phyloP scores from a whole-genome alignment of 2,797 vertebrate species.

The Arctocebus calabarensis region DNA sequence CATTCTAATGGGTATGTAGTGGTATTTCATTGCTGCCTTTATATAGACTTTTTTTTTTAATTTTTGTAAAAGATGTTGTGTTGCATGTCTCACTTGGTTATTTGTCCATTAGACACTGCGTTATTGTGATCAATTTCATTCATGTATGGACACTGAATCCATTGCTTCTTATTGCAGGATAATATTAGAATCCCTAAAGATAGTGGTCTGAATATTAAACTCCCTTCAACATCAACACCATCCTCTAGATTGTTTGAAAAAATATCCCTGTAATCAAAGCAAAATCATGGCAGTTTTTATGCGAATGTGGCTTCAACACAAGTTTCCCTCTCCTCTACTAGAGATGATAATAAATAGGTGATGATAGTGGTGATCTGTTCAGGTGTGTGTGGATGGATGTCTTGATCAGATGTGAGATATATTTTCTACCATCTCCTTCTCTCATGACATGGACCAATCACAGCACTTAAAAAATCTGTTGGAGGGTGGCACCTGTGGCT shows the following conservation, averaged over 20 bases:
- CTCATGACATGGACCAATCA: not conserved
- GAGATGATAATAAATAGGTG: not conserved
- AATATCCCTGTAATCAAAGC: not conserved
- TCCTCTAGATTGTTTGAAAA: not conserved
- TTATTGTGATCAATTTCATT: not conserved
- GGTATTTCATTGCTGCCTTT: not conserved
- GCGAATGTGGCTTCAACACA: slow-evolving; percentile 23
- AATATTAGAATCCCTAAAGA: not conserved
- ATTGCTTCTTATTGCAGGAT: not conserved
- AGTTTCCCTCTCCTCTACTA: not conserved
- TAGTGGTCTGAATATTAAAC: not conserved
- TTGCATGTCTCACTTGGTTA: not conserved
- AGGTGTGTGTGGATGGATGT: not conserved
- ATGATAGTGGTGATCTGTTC: not conserved
- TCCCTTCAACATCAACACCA: not conserved
- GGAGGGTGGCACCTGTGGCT: too few relatives aligned
- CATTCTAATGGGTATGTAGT: not conserved
- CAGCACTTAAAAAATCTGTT: not conserved
- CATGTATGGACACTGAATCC: not conserved
- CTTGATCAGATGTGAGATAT: not conserved
- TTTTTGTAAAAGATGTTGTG: not conserved
- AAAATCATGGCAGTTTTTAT: slow-evolving; percentile 28
- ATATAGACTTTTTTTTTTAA: not conserved
- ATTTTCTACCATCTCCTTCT: not conserved
- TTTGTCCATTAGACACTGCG: not conserved